Base-by-base conservation (phyloP, 2,888 invertebrate genomes). In the Orthosia gothica region DNA sequence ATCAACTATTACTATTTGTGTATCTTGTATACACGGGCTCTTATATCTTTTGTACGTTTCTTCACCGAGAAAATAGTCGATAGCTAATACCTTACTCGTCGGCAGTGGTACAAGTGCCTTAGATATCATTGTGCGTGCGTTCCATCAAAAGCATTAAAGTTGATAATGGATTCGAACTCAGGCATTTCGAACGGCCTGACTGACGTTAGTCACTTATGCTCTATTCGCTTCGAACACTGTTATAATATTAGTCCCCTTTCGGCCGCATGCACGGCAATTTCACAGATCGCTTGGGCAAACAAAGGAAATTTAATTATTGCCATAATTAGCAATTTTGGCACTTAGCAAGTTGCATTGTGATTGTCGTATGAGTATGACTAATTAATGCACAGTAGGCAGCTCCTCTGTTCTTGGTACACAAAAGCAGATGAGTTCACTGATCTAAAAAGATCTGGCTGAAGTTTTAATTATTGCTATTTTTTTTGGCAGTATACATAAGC, bases 241-340 rank as follows among this genome's bases (percentile, higher is more conserved):
- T 13, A 45, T 16, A 20, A 58, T n/a, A 61, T n/a, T 40, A 16
- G 5, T 74, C 9, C 45, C 5, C 11, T 49, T 23, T 32, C 16
- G n/a, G n/a, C n/a, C n/a, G n/a, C n/a, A n/a, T n/a, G n/a, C n/a
- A n/a, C n/a, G n/a, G 2, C 18, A n/a, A 55, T 68, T 55, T 54
- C 70, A 47, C 47, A 58, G 26, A 58, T 76, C 66, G 54, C 54
- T 70, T 76, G 12, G 2, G 50, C 16, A 32, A 63, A 77, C 82
- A 80, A 82, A 70, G 52, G 63, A 47, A 65, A 66, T 55, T 63
- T 77, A 47, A 81, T 69, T 75, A 68, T 45, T 47, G 59, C 18
- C 45, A 77, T 76, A 82, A 64, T 76, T 77, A 67, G 47, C 32
- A 52, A 59, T 66, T 47, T 18, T 40, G 54, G 23, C 62, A 66